Evolutionary conservation across 2,797 vertebrate genomes (phyloP).

Genomic region (Alca torda): DNA sequence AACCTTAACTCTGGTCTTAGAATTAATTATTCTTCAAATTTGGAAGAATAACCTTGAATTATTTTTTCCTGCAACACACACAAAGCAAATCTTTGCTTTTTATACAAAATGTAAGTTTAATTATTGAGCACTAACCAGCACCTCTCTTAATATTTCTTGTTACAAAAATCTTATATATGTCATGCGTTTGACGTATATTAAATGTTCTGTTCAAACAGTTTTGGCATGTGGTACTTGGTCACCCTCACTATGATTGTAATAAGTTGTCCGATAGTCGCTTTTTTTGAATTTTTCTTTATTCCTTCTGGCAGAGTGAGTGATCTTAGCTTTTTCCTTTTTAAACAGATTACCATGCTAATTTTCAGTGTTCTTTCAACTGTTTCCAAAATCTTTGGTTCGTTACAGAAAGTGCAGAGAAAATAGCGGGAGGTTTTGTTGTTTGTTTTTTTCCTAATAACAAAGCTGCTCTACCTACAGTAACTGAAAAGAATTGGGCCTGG

Average conservation of each 20-base stretch:
- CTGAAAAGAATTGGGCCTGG: background rate
- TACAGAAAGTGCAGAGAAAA: background rate
- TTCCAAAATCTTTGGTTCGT: background rate
- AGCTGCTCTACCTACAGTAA: background rate
- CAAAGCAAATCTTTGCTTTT: background rate
- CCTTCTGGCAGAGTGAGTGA: background rate
- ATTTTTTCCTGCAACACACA: background rate
- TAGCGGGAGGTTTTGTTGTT: background rate
- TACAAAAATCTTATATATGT: background rate
- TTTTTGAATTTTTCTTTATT: background rate
- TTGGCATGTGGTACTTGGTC: background rate
- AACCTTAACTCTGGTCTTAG: background rate
- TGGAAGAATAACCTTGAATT: background rate
- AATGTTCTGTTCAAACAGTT: background rate
- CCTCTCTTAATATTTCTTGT: background rate
- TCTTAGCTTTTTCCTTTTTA: background rate
- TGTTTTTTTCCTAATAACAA: background rate
- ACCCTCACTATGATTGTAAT: background rate
- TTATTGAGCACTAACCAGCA: background rate
- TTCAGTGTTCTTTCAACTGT: background rate
- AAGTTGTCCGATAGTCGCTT: background rate
- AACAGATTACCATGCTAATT: background rate
- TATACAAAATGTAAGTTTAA: background rate
- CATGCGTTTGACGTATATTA: background rate
- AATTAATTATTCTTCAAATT: background rate